Conservation (phyloP, 2,113 vertebrate genomes). For the Otocyon megalotis region DNA sequence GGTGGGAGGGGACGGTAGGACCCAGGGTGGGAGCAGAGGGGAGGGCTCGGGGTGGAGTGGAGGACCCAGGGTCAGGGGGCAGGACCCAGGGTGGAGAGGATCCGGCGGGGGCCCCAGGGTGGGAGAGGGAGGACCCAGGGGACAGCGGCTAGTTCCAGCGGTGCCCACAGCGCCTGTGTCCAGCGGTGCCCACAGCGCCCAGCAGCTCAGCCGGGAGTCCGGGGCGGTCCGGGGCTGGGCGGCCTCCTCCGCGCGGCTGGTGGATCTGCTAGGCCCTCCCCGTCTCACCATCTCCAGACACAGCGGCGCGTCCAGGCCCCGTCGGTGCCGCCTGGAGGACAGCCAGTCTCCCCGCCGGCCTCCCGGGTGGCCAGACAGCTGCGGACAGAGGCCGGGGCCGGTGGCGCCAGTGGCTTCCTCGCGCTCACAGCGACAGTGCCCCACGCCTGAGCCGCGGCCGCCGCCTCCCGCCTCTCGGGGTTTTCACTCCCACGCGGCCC, state of each 20-base stretch:
- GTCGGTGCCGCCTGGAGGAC: rapidly evolving
- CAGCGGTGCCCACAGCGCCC: rapidly evolving
- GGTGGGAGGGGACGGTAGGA: neutral
- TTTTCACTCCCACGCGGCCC: neutral
- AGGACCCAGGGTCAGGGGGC: too few species aligned
- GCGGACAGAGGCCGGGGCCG: neutral
- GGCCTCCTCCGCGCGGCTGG: too few species aligned
- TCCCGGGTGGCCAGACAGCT: neutral
- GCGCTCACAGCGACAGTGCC: rapidly evolving
- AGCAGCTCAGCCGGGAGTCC: neutral
- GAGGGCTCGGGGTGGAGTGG: too few species aligned
- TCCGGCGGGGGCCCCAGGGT: too few species aligned
- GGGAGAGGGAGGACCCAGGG: too few species aligned
- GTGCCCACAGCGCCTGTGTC: neutral
- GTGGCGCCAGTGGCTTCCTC: neutral
- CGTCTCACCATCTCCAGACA: too few species aligned
- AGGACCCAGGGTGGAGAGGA: too few species aligned
- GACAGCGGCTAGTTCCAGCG: too few species aligned
- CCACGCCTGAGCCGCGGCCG: neutral
- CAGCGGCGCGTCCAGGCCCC: neutral
- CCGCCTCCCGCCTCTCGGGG: neutral
- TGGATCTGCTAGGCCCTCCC: neutral
- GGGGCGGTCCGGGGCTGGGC: too few species aligned
- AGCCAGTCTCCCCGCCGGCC: too few species aligned
- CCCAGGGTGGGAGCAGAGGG: too few species aligned